Conservation (phyloP, 2,888 invertebrate species). For the Hemicrepidius hirtus region DNA sequence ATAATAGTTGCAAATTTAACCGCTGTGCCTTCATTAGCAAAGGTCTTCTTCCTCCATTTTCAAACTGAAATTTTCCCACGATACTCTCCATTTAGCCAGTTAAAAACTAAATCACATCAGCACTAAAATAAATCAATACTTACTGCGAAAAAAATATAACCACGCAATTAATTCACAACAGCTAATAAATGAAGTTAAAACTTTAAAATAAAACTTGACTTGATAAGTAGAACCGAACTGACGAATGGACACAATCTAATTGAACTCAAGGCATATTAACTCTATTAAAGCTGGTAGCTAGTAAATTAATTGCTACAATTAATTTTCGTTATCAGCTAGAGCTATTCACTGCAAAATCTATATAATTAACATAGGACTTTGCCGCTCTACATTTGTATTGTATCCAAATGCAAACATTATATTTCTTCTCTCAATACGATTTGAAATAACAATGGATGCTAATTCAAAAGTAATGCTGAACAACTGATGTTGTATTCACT, state of each 20-base stretch:
- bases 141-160: too few relatives aligned
- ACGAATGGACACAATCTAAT: background rate
- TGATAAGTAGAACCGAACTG: background rate
- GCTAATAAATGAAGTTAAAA: too few relatives aligned
- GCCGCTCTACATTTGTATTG: too few relatives aligned
- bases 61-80: slow-evolving; percentile 1
- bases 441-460: too few relatives aligned
- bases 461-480: too few relatives aligned
- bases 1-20: slow-evolving; percentile 38
- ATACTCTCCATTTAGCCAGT: background rate
- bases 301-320: background rate
- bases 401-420: too few relatives aligned
- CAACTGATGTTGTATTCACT: too few relatives aligned
- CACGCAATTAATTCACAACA: too few relatives aligned
- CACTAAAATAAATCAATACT: too few relatives aligned
- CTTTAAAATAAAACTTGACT: too few relatives aligned
- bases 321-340: background rate
- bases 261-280: background rate
- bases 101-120: background rate
- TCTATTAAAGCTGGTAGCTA: background rate
- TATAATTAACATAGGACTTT: background rate
- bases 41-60: slow-evolving; percentile 26
- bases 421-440: too few relatives aligned
- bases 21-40: slow-evolving; percentile 33
- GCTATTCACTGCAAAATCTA: background rate